Evolutionary conservation across 2,888 invertebrate genomes (phyloP).

Genomic region (Eupeodes latifasciatus): DNA sequence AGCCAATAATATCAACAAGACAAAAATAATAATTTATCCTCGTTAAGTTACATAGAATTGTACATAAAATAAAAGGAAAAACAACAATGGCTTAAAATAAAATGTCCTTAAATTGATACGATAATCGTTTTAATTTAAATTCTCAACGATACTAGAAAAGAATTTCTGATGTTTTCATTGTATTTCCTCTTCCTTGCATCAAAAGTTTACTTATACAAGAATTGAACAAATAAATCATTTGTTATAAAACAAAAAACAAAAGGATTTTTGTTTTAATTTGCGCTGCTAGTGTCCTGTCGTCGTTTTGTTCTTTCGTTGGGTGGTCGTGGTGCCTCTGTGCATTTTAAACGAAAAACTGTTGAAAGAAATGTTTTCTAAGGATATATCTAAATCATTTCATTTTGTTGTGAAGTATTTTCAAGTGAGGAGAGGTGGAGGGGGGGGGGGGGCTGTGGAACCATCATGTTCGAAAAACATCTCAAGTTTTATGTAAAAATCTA

Average conservation of each 20-base stretch:
- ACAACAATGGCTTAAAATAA: not conserved
- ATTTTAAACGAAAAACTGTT: no score
- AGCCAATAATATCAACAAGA: slow-evolving; percentile 1
- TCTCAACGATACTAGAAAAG: not conserved
- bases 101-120: slow-evolving; percentile 34
- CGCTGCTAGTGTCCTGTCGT: not conserved
- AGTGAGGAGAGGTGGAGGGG: no score
- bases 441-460: no score
- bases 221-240: not conserved
- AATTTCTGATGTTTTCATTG: slow-evolving; percentile 18
- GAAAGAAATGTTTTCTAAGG: no score
- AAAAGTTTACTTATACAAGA: not conserved
- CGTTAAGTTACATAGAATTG: not conserved
- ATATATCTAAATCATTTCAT: no score
- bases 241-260: not conserved
- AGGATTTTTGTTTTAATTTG: not conserved
- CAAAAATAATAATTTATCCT: no score
- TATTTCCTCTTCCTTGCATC: not conserved
- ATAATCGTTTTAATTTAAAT: slow-evolving; percentile 31
- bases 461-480: no score
- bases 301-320: not conserved
- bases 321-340: no score
- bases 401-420: no score
- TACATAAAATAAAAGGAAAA: slow-evolving; percentile 1
- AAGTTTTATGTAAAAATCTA: no score